phyloP scores from a whole-genome alignment of 2,888 invertebrate genomes.

The Sarcophaga rosellei region DNA sequence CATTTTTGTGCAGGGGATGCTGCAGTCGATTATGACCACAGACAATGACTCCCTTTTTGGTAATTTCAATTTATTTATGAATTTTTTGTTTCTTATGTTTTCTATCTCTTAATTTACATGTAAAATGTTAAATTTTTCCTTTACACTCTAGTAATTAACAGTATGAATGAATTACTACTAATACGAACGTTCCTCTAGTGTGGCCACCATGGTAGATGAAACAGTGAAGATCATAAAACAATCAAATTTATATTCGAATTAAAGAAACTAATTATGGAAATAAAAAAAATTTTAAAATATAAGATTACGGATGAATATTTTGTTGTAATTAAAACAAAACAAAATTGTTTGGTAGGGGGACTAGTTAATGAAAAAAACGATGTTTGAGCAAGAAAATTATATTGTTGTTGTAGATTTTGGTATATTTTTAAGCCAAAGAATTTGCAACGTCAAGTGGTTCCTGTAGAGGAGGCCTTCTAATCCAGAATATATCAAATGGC shows the following conservation, averaged over 20 bases:
- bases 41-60: too few species aligned
- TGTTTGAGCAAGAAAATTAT: too few species aligned
- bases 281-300: not conserved
- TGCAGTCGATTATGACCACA: too few species aligned
- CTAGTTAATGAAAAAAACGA: too few species aligned
- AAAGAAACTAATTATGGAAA: slow-evolving; percentile 15
- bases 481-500: too few species aligned
- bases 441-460: too few species aligned
- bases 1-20: too few species aligned
- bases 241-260: slow-evolving; percentile 29
- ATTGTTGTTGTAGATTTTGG: too few species aligned
- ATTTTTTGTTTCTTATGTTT: slow-evolving; percentile 1
- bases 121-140: slow-evolving; percentile 50
- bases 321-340: too few species aligned
- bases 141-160: slow-evolving; percentile 59
- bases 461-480: too few species aligned
- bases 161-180: slow-evolving; percentile 21
- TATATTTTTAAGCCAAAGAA: too few species aligned
- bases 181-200: slow-evolving; percentile 5
- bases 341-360: too few species aligned
- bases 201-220: slow-evolving; percentile 2
- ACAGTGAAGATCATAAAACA: slow-evolving; percentile 1
- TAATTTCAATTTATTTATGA: slow-evolving; percentile 11
- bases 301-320: not conserved
- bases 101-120: slow-evolving; percentile 53